Evolutionary conservation across 2,797 vertebrate species (phyloP), one percentile per base, ranked within the genome.

Genomic region (Anguilla obscura): DNA sequence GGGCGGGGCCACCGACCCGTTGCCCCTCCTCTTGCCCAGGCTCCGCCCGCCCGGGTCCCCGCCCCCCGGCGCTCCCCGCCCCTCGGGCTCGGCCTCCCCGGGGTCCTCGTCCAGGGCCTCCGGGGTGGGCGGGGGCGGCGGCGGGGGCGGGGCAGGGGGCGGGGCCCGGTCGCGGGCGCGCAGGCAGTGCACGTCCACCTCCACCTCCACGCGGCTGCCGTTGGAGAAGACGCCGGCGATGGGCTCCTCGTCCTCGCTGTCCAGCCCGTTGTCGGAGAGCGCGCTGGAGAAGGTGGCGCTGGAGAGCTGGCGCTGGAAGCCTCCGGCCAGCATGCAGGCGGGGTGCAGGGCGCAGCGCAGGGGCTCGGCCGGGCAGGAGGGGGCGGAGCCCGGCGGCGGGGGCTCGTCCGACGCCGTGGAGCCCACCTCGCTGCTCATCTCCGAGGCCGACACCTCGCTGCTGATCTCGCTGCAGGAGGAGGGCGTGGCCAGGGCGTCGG

Each of bases 361-460:
- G 94, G 63, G 94, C 16, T 94, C 60, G 0, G 93, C 91, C 95
- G 90, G 30, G 97, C 96, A 63, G 91, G 97, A 89, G 98, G 97
- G 0, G 95, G 94, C 91, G 96, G 91, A n/a, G 94, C 94, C 87
- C 93, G 94, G 90, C 94, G 95, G 0, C 60, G 96, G 96, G 0
- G 97, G 96, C 4, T 98, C 98, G 85, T 99, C 98, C 0, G 99
- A 98, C 0, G 98, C 99, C 0, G 99, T 99, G 87, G 99, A 99
- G 2, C 99, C 99, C 91, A 99, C 99, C 94, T 99, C 99, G 0
- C 98, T 99, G 95, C 99, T 99, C 98, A 99, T 99, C 93, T 99
- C 99, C 0, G 98, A 99, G 18, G 98, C 98, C 85, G 98, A 99
- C 90, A 99, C 97, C 95, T 99, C 99, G 0, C 98, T 99, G 96